Evolutionary conservation across 2,797 vertebrate genomes (phyloP), one percentile per base, ranked within the genome.

Genomic region (Potorous gilbertii): DNA sequence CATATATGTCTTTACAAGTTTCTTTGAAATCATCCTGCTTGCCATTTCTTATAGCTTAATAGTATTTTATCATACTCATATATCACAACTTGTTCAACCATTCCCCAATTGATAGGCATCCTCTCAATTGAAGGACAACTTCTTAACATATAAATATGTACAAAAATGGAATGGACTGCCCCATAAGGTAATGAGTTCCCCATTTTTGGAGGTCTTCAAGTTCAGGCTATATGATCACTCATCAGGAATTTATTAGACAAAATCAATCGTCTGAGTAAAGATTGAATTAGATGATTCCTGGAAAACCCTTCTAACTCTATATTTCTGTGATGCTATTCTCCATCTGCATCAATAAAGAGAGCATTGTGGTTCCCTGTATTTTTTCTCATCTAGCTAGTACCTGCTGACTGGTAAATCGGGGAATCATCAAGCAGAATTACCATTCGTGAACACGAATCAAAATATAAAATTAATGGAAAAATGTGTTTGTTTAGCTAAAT

Each of bases 351-450:
- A 21, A 21, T n/a, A 40, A 74, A 74, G n/a, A 40, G 27, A 74
- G 34, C 66, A 40, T 21, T 74, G 5, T 74, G 62, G 93, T 92
- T 81, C 28, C 21, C 52, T 40, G 9, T 92, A 52, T 94, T 91
- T 91, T 93, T 95, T 95, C 95, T 94, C 94, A 93, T 96, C 92
- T 96, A 96, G 94, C 94, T 52, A 92, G 56, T 55, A 74, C 91
- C 95, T 90, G 95, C 50, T 95, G 90, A 94, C 40, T 90, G 91
- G 54, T 74, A 74, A 74, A 91, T 96, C 89, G 16, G 92, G 95
- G 95, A 66, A 11, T 81, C 93, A 89, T 91, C 59, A 96, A 95
- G 27, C 46, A 93, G n/a, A 94, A 89, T 91, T 55, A 93, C 46
- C 87, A 74, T 81, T 95, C 89, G 90, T 66, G 55, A 96, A 52